These are phyloP conservation scores for Cynopterus brachyotis DNA, from an alignment of 2,113 vertebrate species.

Conservation along the genomic window DNA sequence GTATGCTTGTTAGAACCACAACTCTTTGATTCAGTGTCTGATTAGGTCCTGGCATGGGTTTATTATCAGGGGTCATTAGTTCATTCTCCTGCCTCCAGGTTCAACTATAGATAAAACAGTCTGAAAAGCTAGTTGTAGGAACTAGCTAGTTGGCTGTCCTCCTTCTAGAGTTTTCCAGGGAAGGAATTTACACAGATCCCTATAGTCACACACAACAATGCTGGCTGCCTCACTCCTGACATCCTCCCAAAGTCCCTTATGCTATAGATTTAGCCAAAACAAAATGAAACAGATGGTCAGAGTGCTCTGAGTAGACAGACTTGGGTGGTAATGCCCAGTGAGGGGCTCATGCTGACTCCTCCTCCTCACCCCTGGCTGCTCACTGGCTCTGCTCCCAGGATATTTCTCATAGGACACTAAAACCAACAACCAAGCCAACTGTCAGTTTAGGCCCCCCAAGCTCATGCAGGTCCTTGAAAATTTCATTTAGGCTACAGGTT, in stretches of 20 bases:
- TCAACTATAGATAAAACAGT: background rate
- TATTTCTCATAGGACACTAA: background rate
- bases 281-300: background rate
- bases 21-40: background rate
- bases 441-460: background rate
- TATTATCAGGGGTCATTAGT: background rate
- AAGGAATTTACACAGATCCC: background rate
- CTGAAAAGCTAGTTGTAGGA: background rate
- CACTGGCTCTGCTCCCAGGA: background rate
- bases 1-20: background rate
- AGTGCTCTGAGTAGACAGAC: background rate
- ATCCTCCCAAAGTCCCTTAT: background rate
- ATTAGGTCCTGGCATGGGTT: background rate
- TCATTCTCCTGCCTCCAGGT: background rate
- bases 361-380: background rate
- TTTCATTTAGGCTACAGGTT: background rate
- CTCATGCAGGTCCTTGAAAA: background rate
- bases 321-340: fast-evolving
- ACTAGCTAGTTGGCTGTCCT: background rate
- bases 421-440: background rate
- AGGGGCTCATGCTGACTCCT: background rate
- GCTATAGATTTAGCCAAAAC: background rate
- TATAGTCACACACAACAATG: background rate
- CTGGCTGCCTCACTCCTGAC: background rate
- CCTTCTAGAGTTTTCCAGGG: background rate